phyloP scores from a whole-genome alignment of 53 echinoderm and acorn worm species.

The Crossaster papposus region DNA sequence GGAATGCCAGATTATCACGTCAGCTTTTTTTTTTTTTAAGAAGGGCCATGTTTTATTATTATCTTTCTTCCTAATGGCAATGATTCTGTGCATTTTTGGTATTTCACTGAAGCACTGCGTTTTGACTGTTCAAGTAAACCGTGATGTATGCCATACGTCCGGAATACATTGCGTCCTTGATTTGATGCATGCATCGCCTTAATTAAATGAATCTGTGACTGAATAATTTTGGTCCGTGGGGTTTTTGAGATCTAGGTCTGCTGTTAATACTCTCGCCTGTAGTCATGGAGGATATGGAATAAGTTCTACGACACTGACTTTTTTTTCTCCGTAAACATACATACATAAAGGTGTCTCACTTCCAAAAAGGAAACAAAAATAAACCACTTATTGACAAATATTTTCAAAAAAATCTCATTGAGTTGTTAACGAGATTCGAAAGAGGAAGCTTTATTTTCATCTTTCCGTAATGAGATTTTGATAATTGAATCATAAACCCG shows the following conservation, averaged over 20 bases:
- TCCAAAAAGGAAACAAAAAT: neutral
- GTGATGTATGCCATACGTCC: neutral
- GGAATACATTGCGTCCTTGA: neutral
- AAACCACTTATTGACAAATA: neutral
- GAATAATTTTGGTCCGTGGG: neutral
- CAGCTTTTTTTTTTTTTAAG: neutral
- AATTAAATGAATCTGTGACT: neutral
- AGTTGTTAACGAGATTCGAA: conserved; percentile 16
- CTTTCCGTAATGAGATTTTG: neutral
- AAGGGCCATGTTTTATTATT: neutral
- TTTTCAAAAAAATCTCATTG: neutral
- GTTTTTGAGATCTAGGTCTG: neutral
- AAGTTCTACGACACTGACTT: conserved; percentile 3
- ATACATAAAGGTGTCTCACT: neutral
- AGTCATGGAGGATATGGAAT: no score
- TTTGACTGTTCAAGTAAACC: neutral
- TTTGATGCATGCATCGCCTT: neutral
- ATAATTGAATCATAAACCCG: conserved; percentile 26
- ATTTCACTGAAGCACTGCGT: neutral
- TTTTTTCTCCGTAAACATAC: neutral
- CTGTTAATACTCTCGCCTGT: neutral
- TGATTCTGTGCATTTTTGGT: neutral
- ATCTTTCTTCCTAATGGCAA: neutral
- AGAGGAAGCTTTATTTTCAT: neutral
- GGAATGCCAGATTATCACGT: neutral